Evolutionary conservation across 1,140 invertebrate genomes (phyloP).

Genomic region (Drosophila sp.): DNA sequence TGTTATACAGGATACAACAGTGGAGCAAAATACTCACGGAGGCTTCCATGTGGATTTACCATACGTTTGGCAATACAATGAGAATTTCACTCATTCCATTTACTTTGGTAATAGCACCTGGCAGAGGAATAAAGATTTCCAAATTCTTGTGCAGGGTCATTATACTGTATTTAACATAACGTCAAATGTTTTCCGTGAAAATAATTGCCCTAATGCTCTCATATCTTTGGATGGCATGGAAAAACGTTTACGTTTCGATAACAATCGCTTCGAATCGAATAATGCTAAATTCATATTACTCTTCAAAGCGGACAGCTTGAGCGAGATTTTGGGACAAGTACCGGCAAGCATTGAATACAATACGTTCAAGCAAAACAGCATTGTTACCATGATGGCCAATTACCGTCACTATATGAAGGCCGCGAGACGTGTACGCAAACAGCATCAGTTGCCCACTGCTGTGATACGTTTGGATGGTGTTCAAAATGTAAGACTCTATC

Average conservation of each 20-base stretch:
- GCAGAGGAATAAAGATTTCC: conserved; percentile 93
- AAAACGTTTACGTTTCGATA: conserved; percentile 93
- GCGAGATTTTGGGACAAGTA: conserved; percentile 94
- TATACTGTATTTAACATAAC: conserved; percentile 94
- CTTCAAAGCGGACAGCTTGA: conserved; percentile 95
- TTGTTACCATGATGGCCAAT: conserved; percentile 60
- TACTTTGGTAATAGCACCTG: conserved; percentile 94
- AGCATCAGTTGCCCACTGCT: conserved; percentile 87
- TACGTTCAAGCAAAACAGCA: conserved; percentile 90
- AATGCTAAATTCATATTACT: conserved; percentile 93
- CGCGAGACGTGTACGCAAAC: conserved; percentile 43
- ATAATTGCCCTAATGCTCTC: conserved; percentile 92
- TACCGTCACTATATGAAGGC: conserved; percentile 60
- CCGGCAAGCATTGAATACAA: conserved; percentile 92
- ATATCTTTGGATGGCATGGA: conserved; percentile 97
- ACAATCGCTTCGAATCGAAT: conserved; percentile 92
- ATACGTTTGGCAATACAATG: conserved; percentile 97
- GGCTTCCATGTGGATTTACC: conserved; percentile 94
- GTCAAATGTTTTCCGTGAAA: conserved; percentile 93
- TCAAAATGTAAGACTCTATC: conserved; percentile 95
- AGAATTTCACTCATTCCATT: conserved; percentile 96
- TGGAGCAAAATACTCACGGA: conserved; percentile 92
- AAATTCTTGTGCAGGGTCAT: conserved; percentile 94
- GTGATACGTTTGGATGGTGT: conserved; percentile 96
- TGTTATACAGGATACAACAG: conserved; percentile 93